Evolutionary conservation across 2,888 invertebrate genomes (phyloP).

Genomic region (Amitus sp.): DNA sequence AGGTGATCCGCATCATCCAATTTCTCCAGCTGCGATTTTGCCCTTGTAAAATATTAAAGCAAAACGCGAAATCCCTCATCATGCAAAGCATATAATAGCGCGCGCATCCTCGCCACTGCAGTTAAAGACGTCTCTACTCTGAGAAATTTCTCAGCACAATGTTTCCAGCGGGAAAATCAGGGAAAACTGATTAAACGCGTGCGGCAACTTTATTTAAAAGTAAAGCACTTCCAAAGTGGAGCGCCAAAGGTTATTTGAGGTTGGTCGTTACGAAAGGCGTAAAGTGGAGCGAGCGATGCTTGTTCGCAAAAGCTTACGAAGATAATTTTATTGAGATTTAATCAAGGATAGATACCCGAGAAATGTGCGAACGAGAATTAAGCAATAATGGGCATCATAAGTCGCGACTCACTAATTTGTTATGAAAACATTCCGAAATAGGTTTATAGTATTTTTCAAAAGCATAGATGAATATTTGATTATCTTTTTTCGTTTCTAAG

Average conservation of each 20-base stretch:
- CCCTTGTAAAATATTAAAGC: constrained; percentile 7
- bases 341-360: neutral
- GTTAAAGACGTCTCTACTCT: neutral
- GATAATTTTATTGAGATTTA: neutral
- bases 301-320: neutral
- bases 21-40: constrained; percentile 1
- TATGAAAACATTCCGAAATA: neutral
- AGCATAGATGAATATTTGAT: too few relatives aligned
- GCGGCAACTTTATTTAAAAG: neutral
- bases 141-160: too few relatives aligned
- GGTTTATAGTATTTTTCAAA: neutral
- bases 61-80: neutral
- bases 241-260: neutral
- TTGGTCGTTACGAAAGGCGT: neutral
- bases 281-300: neutral
- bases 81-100: neutral
- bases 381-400: neutral
- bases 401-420: neutral
- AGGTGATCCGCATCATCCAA: neutral
- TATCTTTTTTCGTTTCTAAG: too few relatives aligned
- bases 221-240: neutral
- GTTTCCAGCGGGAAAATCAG: too few relatives aligned
- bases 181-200: too few relatives aligned
- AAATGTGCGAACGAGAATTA: neutral
- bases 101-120: neutral